phyloP scores from a whole-genome alignment of 2,888 invertebrate species.

The Napeogenes sylphis region DNA sequence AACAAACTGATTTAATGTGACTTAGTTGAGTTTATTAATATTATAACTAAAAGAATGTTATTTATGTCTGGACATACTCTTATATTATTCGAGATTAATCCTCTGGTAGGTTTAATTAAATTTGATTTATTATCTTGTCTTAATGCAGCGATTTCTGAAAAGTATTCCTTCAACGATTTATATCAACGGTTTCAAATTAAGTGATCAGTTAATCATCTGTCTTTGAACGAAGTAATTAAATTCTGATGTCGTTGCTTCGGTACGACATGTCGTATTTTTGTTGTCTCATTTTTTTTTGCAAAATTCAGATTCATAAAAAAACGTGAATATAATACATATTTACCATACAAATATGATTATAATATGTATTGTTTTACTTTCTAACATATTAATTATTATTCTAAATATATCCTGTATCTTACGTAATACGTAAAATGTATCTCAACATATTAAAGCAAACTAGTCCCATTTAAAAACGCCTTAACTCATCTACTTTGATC shows the following conservation, averaged over 20 bases:
- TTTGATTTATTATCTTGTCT: slow-evolving; percentile 30
- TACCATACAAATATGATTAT: too few species aligned
- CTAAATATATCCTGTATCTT: too few species aligned
- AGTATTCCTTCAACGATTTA: slow-evolving; percentile 41
- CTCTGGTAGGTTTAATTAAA: slow-evolving; percentile 28
- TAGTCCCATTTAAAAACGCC: neutral
- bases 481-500: slow-evolving; percentile 27
- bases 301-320: neutral
- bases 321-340: too few species aligned
- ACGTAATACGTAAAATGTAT: too few species aligned
- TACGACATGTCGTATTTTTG: slow-evolving; percentile 31
- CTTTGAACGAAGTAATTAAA: slow-evolving; percentile 64
- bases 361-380: too few species aligned
- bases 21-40: slow-evolving; percentile 24
- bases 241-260: slow-evolving; percentile 37
- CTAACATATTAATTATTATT: too few species aligned
- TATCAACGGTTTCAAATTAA: slow-evolving; percentile 65
- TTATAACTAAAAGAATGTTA: slow-evolving; percentile 20
- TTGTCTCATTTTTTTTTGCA: slow-evolving; percentile 32
- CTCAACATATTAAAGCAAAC: too few species aligned
- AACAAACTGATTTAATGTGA: slow-evolving; percentile 27
- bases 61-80: slow-evolving; percentile 20
- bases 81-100: slow-evolving; percentile 2
- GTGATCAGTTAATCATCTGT: slow-evolving; percentile 58
- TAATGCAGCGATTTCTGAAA: slow-evolving; percentile 23